These are phyloP conservation scores for Abrostola tripartita DNA, from an alignment of 2,888 invertebrate genomes.

Conservation along the genomic window DNA sequence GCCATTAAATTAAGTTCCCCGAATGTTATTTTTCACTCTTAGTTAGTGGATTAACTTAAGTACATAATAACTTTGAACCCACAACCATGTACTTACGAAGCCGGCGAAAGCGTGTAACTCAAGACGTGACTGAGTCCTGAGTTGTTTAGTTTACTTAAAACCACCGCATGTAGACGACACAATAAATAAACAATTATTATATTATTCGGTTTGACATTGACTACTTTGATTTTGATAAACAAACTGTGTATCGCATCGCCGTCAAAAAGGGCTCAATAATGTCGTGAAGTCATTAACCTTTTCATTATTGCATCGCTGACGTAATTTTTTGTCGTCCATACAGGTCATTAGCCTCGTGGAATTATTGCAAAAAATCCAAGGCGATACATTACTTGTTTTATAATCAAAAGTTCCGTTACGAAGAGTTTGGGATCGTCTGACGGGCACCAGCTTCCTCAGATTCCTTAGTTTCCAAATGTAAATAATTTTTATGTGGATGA, in stretches of 20 bases:
- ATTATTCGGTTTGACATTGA: too few relatives aligned
- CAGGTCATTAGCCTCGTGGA: conserved; percentile 48
- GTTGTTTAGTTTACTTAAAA: not conserved
- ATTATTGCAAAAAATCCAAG: conserved; percentile 48
- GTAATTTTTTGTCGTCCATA: conserved; percentile 48
- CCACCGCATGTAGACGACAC: not conserved
- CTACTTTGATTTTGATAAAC: not conserved
- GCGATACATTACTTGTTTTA: conserved; percentile 49
- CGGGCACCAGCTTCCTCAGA: conserved; percentile 27
- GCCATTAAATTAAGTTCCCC: not conserved
- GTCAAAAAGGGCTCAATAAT: conserved; percentile 46
- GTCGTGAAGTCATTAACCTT: conserved; percentile 50
- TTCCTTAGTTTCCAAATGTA: conserved; percentile 21
- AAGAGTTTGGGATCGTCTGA: conserved; percentile 37
- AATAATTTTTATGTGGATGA: conserved; percentile 20
- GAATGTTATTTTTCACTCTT: not conserved
- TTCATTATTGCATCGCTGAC: conserved; percentile 40
- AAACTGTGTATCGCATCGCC: conserved; percentile 5
- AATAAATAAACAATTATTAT: too few relatives aligned
- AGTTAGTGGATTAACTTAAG: not conserved
- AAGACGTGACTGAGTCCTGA: not conserved
- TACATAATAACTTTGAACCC: not conserved
- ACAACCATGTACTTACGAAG: conserved; percentile 1
- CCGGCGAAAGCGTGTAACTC: conserved; percentile 2
- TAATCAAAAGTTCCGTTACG: conserved; percentile 41